A percentile compares a stretch with the other conserved stretches of the same genome.
Evolutionary conservation across 2,888 invertebrate species (phyloP).

Genomic region (Tipula lateralis): DNA sequence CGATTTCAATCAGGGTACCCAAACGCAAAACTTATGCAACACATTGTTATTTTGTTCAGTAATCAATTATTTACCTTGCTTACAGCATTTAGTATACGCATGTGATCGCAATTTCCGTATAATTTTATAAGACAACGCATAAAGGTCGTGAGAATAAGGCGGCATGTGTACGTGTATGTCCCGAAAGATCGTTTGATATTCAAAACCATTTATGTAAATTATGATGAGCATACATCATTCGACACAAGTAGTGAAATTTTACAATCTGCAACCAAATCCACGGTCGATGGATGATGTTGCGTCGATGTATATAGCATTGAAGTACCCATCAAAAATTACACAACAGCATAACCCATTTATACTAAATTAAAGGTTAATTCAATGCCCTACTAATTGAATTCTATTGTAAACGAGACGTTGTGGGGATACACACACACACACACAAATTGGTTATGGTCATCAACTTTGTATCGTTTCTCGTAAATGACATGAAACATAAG

Average conservation of each 20-base stretch:
- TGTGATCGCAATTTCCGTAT: not conserved
- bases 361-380: not conserved
- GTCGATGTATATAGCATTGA: not conserved
- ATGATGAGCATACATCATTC: not conserved
- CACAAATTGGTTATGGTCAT: not conserved
- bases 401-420: not conserved
- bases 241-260: not conserved
- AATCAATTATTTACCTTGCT: not conserved
- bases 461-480: not conserved
- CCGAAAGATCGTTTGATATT: not conserved
- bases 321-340: not conserved
- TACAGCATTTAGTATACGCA: not conserved
- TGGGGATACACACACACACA: not conserved
- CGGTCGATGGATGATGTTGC: not conserved
- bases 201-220: not conserved
- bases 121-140: not conserved
- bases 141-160: constrained; percentile 2
- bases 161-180: not conserved
- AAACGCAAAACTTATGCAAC: not conserved
- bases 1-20: not conserved
- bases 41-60: not conserved
- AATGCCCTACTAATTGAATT: constrained; percentile 5
- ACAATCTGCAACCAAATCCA: not conserved
- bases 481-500: not conserved
- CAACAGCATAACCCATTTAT: constrained; percentile 3